Base-by-base conservation (phyloP, 2,113 vertebrate species). In the Dasyurus viverrinus region DNA sequence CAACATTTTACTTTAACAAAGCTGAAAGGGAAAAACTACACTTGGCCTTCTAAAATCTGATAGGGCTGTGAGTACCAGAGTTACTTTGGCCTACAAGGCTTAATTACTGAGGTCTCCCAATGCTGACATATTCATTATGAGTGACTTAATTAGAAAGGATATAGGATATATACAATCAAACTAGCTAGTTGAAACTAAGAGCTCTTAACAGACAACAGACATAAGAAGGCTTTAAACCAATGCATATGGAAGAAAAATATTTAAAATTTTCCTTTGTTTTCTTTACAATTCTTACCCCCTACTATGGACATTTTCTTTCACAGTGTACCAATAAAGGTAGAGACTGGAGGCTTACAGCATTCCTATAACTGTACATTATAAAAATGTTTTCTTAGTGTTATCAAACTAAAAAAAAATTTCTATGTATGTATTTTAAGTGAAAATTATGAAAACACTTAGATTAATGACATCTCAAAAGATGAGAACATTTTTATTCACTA, bases 381-480 rank as follows among this genome's bases (percentile, higher is more conserved):
- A 55, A 92, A 36, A 91, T 16, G 57, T 42, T 93, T 93, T 90
- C 89, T 94, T 91, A 25, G 90, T 54, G 89, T 60, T 52, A 68
- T 52, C 54, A 91, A 96, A 46, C 60, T 36, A 76, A 91, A 93
- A 90, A 46, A 84, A 14, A 89, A 92, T n/a, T 27, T n/a, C 91
- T 92, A 55, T n/a, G 89, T 52, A 92, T 54, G 26, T 84, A 93
- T 55, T 42, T 9, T 46, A 57, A 95, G 50, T 53, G 90, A 95
- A 24, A 42, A 55, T 19, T n/a, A 27, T 23, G 90, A 60, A 90
- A 76, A 27, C 68, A 90, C 52, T 47, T 36, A 30, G n/a, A 48
- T 93, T 68, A 91, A 76, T 90, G 50, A n/a, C 19, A 52, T 7
- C 25, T 24, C 8, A 50, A 16, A 30, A 95, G n/a, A 7, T 84